Evolutionary conservation across 2,113 vertebrate genomes (phyloP).

Genomic region (Astatotilapia flaviijosephi): DNA sequence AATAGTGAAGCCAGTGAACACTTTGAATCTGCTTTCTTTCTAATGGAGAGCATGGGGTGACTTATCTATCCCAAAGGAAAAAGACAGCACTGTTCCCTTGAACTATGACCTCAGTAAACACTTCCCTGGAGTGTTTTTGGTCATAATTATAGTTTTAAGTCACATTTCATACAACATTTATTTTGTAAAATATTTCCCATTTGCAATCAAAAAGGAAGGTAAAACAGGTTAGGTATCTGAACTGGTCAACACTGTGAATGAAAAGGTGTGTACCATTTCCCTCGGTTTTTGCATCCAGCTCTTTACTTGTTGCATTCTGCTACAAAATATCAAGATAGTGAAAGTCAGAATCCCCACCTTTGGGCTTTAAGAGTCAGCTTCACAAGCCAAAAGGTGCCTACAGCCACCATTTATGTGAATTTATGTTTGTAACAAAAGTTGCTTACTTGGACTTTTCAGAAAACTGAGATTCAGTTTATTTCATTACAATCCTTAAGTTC

Average conservation of each 20-base stretch:
- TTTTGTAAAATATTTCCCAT: not conserved
- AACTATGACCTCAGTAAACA: not conserved
- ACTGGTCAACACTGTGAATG: not conserved
- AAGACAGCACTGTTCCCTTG: not conserved
- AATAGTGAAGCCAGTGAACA: not conserved
- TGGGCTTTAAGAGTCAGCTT: not conserved
- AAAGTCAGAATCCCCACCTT: not conserved
- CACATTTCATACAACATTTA: not conserved
- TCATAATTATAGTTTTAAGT: not conserved
- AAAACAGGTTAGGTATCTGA: not conserved
- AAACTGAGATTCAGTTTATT: not conserved
- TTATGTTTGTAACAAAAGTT: not conserved
- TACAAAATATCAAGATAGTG: not conserved
- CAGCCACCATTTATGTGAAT: not conserved
- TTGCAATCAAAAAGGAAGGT: not conserved
- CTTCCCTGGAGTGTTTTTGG: not conserved
- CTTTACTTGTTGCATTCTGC: not conserved
- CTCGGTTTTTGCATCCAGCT: not conserved
- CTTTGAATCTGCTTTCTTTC: not conserved
- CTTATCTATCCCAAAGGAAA: not conserved
- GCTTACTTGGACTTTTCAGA: not conserved
- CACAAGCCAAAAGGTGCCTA: not conserved
- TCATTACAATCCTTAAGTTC: not conserved
- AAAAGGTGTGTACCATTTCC: not conserved
- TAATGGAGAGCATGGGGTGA: not conserved